Base-by-base conservation (phyloP, 2,888 invertebrate genomes). In the Cremastinae sp. region DNA sequence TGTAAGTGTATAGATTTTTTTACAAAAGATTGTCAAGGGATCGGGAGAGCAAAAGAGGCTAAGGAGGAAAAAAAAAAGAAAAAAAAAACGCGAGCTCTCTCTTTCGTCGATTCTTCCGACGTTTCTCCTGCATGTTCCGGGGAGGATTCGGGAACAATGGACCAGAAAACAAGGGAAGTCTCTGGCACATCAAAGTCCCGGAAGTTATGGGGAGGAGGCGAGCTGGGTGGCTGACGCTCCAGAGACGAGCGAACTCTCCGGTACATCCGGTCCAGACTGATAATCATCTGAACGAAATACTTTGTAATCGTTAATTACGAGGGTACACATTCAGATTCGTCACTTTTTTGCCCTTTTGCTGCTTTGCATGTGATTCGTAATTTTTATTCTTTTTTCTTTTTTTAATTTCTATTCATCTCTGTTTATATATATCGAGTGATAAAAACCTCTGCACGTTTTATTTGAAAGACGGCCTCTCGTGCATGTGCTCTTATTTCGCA, bases 271-370 rank as follows among this genome's bases (percentile, higher is more conserved):
- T 85, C 79, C 85, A 89, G 89, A 89, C 89, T 89, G 88, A 89
- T 89, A 88, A 89, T 89, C 88, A 89, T 89, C 86, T 86, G 85
- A 87, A 89, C 86, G 88, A 88, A 89, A 89, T 89, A 89, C 88
- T 89, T 89, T 88, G 88, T 87, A 88, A 89, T 88, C 88, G 88
- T 89, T 89, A 89, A 89, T 89, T 89, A 89, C 87, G 84, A 77
- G 82, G 83, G 70, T 43, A 43, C 41, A 71, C 65, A 47, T 66
- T 70, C 53, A 53, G n/a, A n/a, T 41, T 58, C 55, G 22, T 66
- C 59, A 41, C 47, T 14, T 70, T 47, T 45, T 10, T 58, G 16
- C 58, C 28, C 43, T 43, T 18, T 70, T 12, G 43, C 16, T 47
- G 22, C 39, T 43, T 43, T 65, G 28, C 9, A 12, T 10, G 49